Evolutionary conservation across 1,140 invertebrate genomes (phyloP).

Genomic region (Bombus affinis): DNA sequence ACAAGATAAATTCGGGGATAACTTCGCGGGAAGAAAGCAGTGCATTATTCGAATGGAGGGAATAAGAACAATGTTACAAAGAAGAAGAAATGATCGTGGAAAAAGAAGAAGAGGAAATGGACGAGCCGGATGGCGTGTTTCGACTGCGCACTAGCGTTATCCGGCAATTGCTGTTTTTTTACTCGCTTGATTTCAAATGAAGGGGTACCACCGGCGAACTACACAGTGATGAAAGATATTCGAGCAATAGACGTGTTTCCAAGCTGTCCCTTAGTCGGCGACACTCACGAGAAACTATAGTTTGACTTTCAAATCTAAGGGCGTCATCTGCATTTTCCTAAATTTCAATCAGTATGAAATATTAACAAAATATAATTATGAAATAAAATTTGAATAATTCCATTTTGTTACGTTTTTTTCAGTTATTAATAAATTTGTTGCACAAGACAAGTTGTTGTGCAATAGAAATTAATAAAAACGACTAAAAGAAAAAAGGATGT

Average conservation of each 20-base stretch:
- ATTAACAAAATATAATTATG: neutral
- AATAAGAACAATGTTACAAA: neutral
- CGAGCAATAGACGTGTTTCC: neutral
- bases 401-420: neutral
- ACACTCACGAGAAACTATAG: neutral
- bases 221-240: neutral
- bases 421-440: neutral
- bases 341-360: neutral
- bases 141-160: conserved; percentile 1
- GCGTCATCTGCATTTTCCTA: neutral
- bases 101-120: neutral
- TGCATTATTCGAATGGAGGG: neutral
- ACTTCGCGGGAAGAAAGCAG: neutral
- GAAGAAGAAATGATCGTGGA: neutral
- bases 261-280: neutral
- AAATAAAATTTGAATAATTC: neutral
- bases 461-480: too few relatives aligned
- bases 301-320: neutral
- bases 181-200: conserved; percentile 3
- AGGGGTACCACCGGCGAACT: neutral
- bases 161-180: conserved; percentile 10
- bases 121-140: neutral
- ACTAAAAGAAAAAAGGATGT: neutral
- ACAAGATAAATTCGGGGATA: neutral
- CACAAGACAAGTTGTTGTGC: too few relatives aligned